These are phyloP conservation scores for Nebria brevicollis DNA, from an alignment of 2,888 invertebrate genomes.

Conservation along the genomic window DNA sequence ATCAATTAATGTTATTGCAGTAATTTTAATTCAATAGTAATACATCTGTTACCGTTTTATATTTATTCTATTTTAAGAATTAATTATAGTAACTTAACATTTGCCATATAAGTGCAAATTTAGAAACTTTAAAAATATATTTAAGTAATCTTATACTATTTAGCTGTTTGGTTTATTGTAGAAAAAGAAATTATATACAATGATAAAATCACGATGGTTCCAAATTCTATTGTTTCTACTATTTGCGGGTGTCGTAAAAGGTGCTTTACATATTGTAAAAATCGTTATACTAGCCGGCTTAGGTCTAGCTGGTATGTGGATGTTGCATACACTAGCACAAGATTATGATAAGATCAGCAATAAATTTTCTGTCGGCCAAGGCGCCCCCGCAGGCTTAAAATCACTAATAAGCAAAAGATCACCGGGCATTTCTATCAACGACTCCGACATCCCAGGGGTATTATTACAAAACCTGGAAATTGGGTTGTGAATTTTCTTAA, in stretches of 20 bases:
- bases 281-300: constrained; percentile 60
- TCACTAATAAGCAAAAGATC: constrained; percentile 21
- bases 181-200: background rate
- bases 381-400: background rate
- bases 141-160: no score
- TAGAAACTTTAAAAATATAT: background rate
- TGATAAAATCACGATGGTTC: constrained; percentile 48
- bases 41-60: no score
- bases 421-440: background rate
- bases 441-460: constrained; percentile 38
- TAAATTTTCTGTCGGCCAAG: constrained; percentile 21
- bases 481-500: constrained; percentile 3
- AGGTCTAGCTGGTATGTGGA: constrained; percentile 64
- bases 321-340: constrained; percentile 63
- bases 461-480: background rate
- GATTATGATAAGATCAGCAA: constrained; percentile 60
- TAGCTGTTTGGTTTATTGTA: background rate
- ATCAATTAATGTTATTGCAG: no score
- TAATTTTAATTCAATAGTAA: no score
- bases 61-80: background rate
- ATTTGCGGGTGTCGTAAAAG: constrained; percentile 57
- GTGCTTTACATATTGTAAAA: constrained; percentile 60
- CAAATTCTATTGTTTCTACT: constrained; percentile 51
- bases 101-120: background rate
- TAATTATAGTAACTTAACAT: background rate